Evolutionary conservation across 1,140 invertebrate genomes (phyloP).

Genomic region (Telenomus remus): DNA sequence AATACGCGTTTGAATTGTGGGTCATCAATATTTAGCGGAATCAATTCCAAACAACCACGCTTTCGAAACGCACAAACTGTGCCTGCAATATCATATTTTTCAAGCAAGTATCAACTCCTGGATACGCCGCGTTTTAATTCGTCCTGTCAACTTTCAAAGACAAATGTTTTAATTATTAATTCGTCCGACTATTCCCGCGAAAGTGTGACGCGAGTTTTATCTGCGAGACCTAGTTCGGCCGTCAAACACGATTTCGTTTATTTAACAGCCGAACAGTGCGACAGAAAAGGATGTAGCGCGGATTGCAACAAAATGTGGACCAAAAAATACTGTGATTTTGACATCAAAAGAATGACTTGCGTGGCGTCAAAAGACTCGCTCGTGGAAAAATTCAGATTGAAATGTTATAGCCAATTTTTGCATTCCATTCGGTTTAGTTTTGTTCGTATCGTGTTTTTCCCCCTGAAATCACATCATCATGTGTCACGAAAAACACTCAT

Average conservation of each 20-base stretch:
- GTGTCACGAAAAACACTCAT: no score
- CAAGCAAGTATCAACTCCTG: no score
- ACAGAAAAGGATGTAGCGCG: slow-evolving; percentile 5
- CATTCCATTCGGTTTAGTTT: background rate
- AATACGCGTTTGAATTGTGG: no score
- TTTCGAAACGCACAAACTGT: no score
- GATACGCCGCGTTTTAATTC: no score
- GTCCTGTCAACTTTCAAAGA: background rate
- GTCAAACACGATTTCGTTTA: background rate
- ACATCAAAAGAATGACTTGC: slow-evolving; percentile 30
- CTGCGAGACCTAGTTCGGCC: background rate
- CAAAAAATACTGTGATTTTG: slow-evolving; percentile 11
- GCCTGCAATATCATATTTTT: no score
- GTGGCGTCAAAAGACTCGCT: slow-evolving; percentile 17
- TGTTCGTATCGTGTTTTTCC: no score
- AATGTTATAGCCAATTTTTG: slow-evolving; percentile 22
- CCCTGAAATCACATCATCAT: no score
- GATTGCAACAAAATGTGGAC: slow-evolving; percentile 18
- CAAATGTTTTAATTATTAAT: background rate
- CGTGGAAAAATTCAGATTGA: slow-evolving; percentile 5
- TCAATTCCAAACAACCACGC: no score
- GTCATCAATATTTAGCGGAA: no score
- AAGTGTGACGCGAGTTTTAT: no score
- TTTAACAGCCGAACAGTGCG: background rate
- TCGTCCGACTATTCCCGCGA: no score